Evolutionary conservation across 1,140 invertebrate species (phyloP), one percentile per base, ranked within the genome.

Genomic region (Telenomus remus): DNA sequence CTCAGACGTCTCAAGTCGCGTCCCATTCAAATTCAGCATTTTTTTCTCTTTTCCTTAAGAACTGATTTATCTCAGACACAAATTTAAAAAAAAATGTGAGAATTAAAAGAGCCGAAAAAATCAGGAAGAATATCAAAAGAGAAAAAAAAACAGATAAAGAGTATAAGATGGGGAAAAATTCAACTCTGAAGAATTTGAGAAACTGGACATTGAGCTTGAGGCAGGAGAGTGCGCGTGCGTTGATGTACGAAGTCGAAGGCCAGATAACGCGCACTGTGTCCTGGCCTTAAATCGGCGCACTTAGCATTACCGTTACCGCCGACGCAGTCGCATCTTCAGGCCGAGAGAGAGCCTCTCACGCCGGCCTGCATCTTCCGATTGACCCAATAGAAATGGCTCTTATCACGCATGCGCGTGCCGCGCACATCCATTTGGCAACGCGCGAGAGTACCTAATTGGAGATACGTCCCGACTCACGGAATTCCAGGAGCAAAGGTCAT

Each of bases 301-400:
- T 82, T 82, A 68, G 73, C 82, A 80, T 82, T 83, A 82, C 82
- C 82, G 82, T 83, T 83, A 83, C 73, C 68, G 70, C 57, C 51
- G 59, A 66, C 61, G 57, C 55, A 76, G 65, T 72, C 69, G 39
- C 69, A 57, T 55, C 70, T 33, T 33, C 56, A 6, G 44, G 13
- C 12, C 59, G 57, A 34, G 6, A 49, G 10, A 5, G 6, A 7
- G 11, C 0, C 0, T 4, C 47, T 1, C 13, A 16, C 11, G 16
- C 46, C 44, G 44, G 34, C 39, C 6, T 27, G 14, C 34, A 11
- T 16, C 60, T 16, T 33, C n/a, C 42, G 33, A 35, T 39, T 15
- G 61, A 55, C 49, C 65, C 42, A 69, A 69, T 69, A 43, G 49
- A 39, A 69, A 60, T 60, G 48, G 34, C 6, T 7, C 11, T n/a